Percentiles rank a stretch among this genome's conserved stretches.
phyloP scores from a whole-genome alignment of 1,140 invertebrate species.

The Idris sp. region DNA sequence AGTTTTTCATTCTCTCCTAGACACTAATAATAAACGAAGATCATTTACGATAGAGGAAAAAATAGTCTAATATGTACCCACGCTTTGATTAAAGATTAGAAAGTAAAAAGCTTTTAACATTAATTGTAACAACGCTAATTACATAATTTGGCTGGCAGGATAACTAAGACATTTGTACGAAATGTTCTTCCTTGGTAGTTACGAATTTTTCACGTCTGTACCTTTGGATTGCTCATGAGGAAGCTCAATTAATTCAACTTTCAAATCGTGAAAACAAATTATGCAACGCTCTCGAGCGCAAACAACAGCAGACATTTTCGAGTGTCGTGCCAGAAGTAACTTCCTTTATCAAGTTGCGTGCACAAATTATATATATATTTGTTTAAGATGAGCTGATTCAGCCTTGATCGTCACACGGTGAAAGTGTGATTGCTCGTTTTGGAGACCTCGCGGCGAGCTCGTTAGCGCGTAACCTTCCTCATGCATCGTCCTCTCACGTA shows the following conservation, averaged over 20 bases:
- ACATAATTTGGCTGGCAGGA: conserved; percentile 25
- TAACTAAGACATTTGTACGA: conserved; percentile 29
- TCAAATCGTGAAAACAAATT: conserved; percentile 54
- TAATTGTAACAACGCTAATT: conserved; percentile 52
- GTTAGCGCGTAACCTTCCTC: conserved; percentile 72
- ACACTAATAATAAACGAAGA: too few relatives aligned
- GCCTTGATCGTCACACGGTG: conserved; percentile 59
- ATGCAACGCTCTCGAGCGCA: conserved; percentile 32
- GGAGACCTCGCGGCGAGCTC: conserved; percentile 69
- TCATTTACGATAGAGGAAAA: too few relatives aligned
- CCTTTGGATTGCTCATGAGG: conserved; percentile 31
- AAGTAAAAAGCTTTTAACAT: conserved; percentile 27
- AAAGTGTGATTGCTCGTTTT: conserved; percentile 68
- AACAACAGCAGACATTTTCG: conserved; percentile 12
- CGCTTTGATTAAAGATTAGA: conserved; percentile 45
- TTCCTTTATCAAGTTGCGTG: conserved; percentile 29
- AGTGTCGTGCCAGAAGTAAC: conserved; percentile 12
- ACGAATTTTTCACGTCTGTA: conserved; percentile 30
- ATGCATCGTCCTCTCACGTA: conserved; percentile 50
- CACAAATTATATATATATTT: conserved; percentile 15
- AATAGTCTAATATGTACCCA: too few relatives aligned
- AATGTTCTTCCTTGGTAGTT: conserved; percentile 35
- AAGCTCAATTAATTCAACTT: conserved; percentile 54
- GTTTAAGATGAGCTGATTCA: conserved; percentile 33
- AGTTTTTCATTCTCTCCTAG: too few relatives aligned